Evolutionary conservation across 1,140 invertebrate genomes (phyloP), one percentile per base, ranked within the genome.

Genomic region (Dolichoris vasculosae): DNA sequence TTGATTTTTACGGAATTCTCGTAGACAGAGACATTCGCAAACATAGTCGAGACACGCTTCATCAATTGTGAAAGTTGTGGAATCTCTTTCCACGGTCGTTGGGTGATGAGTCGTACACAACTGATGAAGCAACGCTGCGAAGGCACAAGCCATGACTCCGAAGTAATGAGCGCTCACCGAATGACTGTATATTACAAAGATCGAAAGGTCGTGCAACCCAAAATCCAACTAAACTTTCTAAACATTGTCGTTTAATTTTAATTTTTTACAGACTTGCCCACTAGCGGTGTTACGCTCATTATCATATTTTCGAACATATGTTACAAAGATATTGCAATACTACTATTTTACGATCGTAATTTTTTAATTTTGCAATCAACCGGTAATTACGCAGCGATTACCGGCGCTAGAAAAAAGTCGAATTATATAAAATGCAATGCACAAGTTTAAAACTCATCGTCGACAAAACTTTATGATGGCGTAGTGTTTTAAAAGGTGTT

Each of bases 11-110:
- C 26, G 23, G 55, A 59, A 59, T 38, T 38, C 3, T 20, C 67
- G 35, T 35, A 20, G 35, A 26, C 79, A 55, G 55, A 20, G 23
- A 75, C 7, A 26, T 30, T 55, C 48, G 35, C 46, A 32, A 23
- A 40, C 13, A 26, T 4, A 69, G n/a, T 0, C 35, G 67, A 13
- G 11, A 4, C 67, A n/a, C 8, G 43, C 23, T 79, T 59, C 67
- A 79, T 84, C 76, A 55, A 79, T 84, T 80, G 83, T 73, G 83
- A 85, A 80, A 85, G 83, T 71, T 48, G 55, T 38, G 63, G 79
- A 71, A 35, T 51, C 43, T 82, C 7, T 43, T 32, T 3, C 26
- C 40, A 30, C 26, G 71, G 26, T 7, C 64, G 20, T 17, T 6
- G 35, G 48, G 11, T 59, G 40, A 69, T 40, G 63, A 38, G 55